Base-by-base conservation (phyloP, 2,797 vertebrate species). In the Sebastolobus altivelis region DNA sequence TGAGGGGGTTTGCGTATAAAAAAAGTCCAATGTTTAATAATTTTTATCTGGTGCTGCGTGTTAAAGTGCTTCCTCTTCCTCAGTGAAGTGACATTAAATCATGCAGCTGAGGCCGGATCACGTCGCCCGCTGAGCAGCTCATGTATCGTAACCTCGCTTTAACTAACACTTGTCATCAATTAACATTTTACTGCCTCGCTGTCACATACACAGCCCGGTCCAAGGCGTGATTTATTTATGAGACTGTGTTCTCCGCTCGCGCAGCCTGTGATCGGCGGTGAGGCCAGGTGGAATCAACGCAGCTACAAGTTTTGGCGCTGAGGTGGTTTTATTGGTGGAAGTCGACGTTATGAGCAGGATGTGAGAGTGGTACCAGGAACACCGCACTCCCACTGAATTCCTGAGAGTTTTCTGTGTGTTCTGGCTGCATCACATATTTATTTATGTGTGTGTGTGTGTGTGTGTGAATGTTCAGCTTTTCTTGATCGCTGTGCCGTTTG, bases 111-210 rank as follows among this genome's bases (percentile, higher is more conserved):
- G 46, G 40, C 49, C 11, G 75, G 70, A 46, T 80, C 62, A 5
- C 1, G 78, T 54, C 13, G 25, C 84, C 67, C 65, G 77, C 75
- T 72, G 75, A 76, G 68, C 77, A 22, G 72, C 80, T 85, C 75
- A 14, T 58, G 71, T 78, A 69, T 79, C 72, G 16, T 72, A 78
- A 80, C 79, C 74, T 83, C 49, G 4, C 86, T 88, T 75, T 70
- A 80, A 84, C 81, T 79, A 87, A 88, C 86, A 74, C 89, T 90
- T 88, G 87, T 89, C 86, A 75, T 88, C 88, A 63, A 85, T 90
- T 89, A 92, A 87, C 72, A 59, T 90, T 89, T 90, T 82, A 88
- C 88, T 86, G 29, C 86, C 65, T 74, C 0, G 52, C 83, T 85
- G 85, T 86, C 79, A 84, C 71, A 72, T 56, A 72, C 79, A 86